phyloP scores from a whole-genome alignment of 1,140 invertebrate genomes.

The Drosophila triauraria region DNA sequence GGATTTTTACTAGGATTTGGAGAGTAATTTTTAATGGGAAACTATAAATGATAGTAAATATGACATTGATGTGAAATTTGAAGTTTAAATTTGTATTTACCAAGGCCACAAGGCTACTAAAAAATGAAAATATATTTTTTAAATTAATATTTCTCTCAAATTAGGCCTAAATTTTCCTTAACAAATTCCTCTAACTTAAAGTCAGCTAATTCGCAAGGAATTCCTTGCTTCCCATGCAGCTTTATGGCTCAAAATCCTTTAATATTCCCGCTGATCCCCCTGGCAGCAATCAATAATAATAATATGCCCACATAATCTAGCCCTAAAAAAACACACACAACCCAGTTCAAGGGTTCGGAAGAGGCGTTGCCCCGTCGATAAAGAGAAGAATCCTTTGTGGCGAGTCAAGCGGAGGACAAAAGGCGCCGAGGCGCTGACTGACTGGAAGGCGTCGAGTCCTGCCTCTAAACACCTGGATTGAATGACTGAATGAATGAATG shows the following conservation, averaged over 20 bases:
- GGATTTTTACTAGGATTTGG: background rate
- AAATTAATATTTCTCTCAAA: no score
- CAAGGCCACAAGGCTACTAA: no score
- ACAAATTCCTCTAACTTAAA: background rate
- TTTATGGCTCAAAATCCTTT: constrained; percentile 16
- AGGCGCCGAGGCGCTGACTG: constrained; percentile 3
- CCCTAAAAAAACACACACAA: background rate
- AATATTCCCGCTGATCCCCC: constrained; percentile 13
- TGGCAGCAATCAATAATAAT: constrained; percentile 35
- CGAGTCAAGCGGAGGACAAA: constrained; percentile 64
- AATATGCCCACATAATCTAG: constrained; percentile 42
- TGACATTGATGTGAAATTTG: background rate
- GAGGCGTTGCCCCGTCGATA: constrained; percentile 60
- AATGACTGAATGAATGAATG: constrained; percentile 4
- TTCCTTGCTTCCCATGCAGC: constrained; percentile 2
- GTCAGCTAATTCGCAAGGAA: background rate
- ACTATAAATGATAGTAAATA: background rate
- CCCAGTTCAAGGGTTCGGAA: constrained; percentile 4
- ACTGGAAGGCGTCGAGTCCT: constrained; percentile 65
- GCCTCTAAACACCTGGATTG: constrained; percentile 51
- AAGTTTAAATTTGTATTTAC: no score
- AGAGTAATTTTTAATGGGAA: background rate
- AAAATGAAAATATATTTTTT: no score
- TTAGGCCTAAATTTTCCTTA: background rate
- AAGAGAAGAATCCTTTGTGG: constrained; percentile 51